Base-by-base conservation (phyloP, 2,888 invertebrate species). In the Lycocerus yunnanus region DNA sequence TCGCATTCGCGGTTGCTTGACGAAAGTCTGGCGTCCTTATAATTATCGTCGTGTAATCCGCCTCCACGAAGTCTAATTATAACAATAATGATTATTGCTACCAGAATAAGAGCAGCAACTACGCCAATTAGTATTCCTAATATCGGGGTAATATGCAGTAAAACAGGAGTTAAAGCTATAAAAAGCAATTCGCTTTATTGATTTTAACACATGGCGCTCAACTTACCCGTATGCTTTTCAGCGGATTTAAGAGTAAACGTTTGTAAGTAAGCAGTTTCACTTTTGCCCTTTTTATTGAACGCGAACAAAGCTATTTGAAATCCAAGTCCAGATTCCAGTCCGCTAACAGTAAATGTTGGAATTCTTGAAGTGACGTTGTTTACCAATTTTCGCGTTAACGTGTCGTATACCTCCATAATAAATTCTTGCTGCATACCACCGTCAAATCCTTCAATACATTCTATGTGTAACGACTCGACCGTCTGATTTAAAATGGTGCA, bases 91-190 rank as follows among this genome's bases (percentile, higher is more conserved):
- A 93, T 92, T 10, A 94, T 90, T 4, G 93, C 92, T 3, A 94
- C 92, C 65, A 96, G 90, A 81, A 95, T 90, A 58, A 94, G 88
- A 58, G 94, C 92, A 3, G 93, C 93, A 24, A 95, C 92, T 66
- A 94, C 92, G 6, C 95, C 95, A 18, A 95, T 93, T 67, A 95
- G 89, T 2, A 93, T 92, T 69, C 95, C 94, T 69, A 97, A 88
- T 8, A 96, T 90, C 0, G 96, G 95, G 8, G 96, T 95, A 82
- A 97, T 89, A 84, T 95, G 95, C 80, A 95, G 93, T 80, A 94
- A 91, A 71, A 94, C 93, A 61, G 94, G 92, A 81, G 92, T 91
- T 21, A 92, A 91, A 90, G 88, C 80, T 67, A 85, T 85, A 86
- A 84, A 58, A 85, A 15, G 16, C 16, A 63, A 16, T 63, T 63